phyloP scores from a whole-genome alignment of 2,888 invertebrate species.

The Cyclophora punctaria region DNA sequence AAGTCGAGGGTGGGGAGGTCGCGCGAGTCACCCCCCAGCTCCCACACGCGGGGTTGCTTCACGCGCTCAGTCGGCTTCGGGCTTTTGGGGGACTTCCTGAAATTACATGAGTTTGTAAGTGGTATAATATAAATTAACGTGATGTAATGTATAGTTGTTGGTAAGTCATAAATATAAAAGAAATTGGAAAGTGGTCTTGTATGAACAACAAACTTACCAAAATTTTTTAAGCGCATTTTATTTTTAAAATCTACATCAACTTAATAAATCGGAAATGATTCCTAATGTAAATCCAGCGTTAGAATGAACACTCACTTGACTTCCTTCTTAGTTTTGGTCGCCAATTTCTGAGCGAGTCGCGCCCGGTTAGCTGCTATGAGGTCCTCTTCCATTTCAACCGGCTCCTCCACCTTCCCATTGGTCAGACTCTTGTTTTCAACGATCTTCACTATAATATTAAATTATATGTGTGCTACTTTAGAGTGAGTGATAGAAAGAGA shows the following conservation, averaged over 20 bases:
- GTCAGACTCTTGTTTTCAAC: constrained; percentile 62
- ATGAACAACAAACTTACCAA: too few relatives aligned
- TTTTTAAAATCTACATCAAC: too few relatives aligned
- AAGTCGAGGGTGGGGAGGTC: constrained; percentile 88
- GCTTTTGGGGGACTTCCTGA: constrained; percentile 54
- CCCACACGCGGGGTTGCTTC: constrained; percentile 94
- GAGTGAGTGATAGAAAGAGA: too few relatives aligned
- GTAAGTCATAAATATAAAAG: not conserved
- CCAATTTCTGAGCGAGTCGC: constrained; percentile 85
- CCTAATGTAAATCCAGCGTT: too few relatives aligned
- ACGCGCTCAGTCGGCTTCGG: constrained; percentile 81
- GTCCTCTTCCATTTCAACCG: constrained; percentile 75
- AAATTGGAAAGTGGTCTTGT: not conserved
- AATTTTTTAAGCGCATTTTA: too few relatives aligned
- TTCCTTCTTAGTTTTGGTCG: constrained; percentile 77
- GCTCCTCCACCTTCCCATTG: constrained; percentile 56
- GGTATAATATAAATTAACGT: too few relatives aligned
- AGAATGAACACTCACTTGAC: constrained; percentile 59
- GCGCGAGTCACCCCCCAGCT: constrained; percentile 84
- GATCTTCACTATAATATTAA: constrained; percentile 70
- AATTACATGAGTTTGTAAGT: not conserved
- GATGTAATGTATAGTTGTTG: too few relatives aligned
- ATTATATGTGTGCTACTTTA: not conserved
- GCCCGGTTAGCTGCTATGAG: constrained; percentile 83
- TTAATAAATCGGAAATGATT: too few relatives aligned